phyloP scores from a whole-genome alignment of 2,888 invertebrate species.

The Calliphora vomitoria region DNA sequence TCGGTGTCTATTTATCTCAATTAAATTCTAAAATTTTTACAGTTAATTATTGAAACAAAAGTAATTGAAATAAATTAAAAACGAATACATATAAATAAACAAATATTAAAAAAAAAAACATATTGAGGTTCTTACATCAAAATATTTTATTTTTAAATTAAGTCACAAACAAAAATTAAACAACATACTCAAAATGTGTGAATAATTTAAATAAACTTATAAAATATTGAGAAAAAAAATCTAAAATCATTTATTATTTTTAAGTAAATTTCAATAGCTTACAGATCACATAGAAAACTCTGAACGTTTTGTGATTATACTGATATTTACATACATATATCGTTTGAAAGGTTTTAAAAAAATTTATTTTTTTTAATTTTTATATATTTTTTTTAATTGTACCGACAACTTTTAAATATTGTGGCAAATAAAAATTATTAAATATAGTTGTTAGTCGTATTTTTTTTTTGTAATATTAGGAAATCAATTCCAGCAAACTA shows the following conservation, averaged over 20 bases:
- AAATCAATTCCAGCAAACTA: too few species aligned
- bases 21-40: slow-evolving; percentile 68
- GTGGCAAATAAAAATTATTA: too few species aligned
- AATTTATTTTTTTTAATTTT: too few species aligned
- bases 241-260: slow-evolving; percentile 50
- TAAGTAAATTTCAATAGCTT: too few species aligned
- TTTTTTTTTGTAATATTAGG: too few species aligned
- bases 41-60: slow-evolving; percentile 43
- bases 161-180: slow-evolving; percentile 8
- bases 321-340: too few species aligned
- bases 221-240: slow-evolving; percentile 52
- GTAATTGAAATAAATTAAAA: slow-evolving; percentile 30
- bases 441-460: too few species aligned
- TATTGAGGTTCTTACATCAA: slow-evolving; percentile 36
- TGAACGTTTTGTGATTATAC: too few species aligned
- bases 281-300: too few species aligned
- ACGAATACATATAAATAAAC: slow-evolving; percentile 32
- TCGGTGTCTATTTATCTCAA: slow-evolving; percentile 70
- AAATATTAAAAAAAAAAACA: slow-evolving; percentile 30
- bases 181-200: slow-evolving; percentile 37
- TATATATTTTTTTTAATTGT: too few species aligned
- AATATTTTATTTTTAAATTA: slow-evolving; percentile 15
- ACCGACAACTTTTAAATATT: too few species aligned
- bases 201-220: slow-evolving; percentile 60
- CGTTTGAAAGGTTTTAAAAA: too few species aligned